Conservation (phyloP, 2,888 invertebrate species). For the Sesia bembeciformis region DNA sequence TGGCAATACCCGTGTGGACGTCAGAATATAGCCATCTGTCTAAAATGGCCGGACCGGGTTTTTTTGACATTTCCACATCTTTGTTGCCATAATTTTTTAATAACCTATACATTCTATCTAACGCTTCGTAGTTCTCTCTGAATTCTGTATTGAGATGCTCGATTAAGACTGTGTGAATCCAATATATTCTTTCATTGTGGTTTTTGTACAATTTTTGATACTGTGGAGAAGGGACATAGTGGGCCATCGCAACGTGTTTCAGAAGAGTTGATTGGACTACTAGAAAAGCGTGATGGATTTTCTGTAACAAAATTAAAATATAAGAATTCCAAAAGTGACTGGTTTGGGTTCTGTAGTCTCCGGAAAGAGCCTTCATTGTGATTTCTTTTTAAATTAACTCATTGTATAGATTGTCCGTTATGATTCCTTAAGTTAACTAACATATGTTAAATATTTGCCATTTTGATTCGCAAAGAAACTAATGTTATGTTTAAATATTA, state of each 20-base stretch:
- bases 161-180: slow-evolving; percentile 49
- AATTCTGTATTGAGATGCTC: slow-evolving; percentile 35
- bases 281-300: slow-evolving; percentile 63
- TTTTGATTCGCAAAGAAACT: no score
- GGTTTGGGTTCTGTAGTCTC: no score
- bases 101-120: slow-evolving; percentile 57
- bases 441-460: no score
- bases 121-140: slow-evolving; percentile 34
- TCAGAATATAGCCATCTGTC: slow-evolving; percentile 60
- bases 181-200: slow-evolving; percentile 58
- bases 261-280: slow-evolving; percentile 60
- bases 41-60: slow-evolving; percentile 34
- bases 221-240: slow-evolving; percentile 31
- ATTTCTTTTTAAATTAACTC: no score
- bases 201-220: slow-evolving; percentile 41
- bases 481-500: no score
- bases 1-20: slow-evolving; percentile 51
- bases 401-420: no score
- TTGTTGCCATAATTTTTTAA: slow-evolving; percentile 48
- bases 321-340: no score
- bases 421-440: no score
- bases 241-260: slow-evolving; percentile 55
- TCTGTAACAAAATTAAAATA: slow-evolving; percentile 32
- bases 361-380: no score
- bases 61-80: slow-evolving; percentile 28